A percentile compares a stretch with the other conserved stretches of the same genome.
These are phyloP conservation scores for Resseliella maxima DNA, from an alignment of 2,888 invertebrate species.

Conservation along the genomic window DNA sequence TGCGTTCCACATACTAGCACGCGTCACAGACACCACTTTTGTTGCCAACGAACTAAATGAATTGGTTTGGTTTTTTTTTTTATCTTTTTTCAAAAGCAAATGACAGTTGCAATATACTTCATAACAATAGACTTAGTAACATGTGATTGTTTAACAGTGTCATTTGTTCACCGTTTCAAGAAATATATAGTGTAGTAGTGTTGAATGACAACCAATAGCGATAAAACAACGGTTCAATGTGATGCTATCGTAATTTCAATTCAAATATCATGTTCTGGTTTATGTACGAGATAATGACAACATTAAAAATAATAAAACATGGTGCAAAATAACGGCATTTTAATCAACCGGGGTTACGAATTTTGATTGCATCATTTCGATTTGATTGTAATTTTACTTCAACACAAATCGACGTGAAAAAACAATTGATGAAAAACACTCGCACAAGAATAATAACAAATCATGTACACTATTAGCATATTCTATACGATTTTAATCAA, in stretches of 20 bases:
- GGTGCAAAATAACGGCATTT: neutral
- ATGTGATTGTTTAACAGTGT: slow-evolving; percentile 21
- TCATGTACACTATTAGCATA: neutral
- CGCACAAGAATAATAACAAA: neutral
- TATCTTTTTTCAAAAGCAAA: neutral
- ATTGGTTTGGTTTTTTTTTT: neutral
- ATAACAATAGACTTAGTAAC: neutral
- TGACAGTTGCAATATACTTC: slow-evolving; percentile 32
- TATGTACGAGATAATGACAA: slow-evolving; percentile 43
- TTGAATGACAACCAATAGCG: neutral
- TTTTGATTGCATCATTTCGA: too few species aligned
- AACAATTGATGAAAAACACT: too few species aligned
- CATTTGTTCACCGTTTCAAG: too few species aligned
- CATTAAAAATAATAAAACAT: neutral
- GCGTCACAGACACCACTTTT: slow-evolving; percentile 39
- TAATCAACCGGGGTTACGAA: too few species aligned
- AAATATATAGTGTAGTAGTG: too few species aligned
- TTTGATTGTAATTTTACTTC: too few species aligned
- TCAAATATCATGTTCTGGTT: slow-evolving; percentile 38
- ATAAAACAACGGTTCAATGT: slow-evolving; percentile 38
- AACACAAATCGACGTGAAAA: too few species aligned
- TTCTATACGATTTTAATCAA: neutral
- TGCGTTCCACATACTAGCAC: slow-evolving; percentile 42
- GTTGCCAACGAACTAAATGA: slow-evolving; percentile 23
- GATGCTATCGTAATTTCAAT: slow-evolving; percentile 42